These are phyloP conservation scores for Sinohyriopsis cumingii DNA, from an alignment of 2,888 invertebrate species.

Conservation along the genomic window DNA sequence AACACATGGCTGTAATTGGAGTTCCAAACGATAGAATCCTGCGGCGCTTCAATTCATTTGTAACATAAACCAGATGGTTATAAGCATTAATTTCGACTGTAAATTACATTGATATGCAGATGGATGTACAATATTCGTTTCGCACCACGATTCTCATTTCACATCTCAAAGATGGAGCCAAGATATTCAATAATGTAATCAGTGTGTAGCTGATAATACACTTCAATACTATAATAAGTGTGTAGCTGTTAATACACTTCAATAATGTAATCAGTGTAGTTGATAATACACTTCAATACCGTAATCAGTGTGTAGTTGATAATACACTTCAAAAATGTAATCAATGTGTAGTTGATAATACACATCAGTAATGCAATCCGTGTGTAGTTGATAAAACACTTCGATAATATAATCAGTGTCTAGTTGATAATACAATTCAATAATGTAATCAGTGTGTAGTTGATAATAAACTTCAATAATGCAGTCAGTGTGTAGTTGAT, in stretches of 20 bases:
- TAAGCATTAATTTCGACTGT: slow-evolving; percentile 7
- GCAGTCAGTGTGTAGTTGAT: background rate
- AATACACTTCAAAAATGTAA: background rate
- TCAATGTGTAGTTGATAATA: background rate
- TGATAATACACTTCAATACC: too few species aligned
- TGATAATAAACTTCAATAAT: too few species aligned
- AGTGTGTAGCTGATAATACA: background rate
- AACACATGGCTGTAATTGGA: background rate
- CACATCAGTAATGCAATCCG: background rate
- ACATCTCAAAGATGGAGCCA: background rate
- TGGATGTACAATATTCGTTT: slow-evolving; percentile 4
- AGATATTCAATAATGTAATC: background rate
- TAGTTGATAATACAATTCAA: too few species aligned
- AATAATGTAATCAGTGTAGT: background rate
- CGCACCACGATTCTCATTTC: background rate
- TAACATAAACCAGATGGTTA: slow-evolving; percentile 7
- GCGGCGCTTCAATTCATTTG: background rate
- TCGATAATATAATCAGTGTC: background rate
- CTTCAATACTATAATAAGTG: background rate
- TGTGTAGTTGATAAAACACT: too few species aligned
- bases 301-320: background rate
- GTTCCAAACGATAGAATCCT: slow-evolving; percentile 6
- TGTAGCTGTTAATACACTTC: too few species aligned
- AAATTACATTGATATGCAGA: slow-evolving; percentile 11
- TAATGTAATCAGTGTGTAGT: background rate